Percentiles rank a stretch among this genome's conserved stretches.
Conservation (phyloP, 1,140 invertebrate genomes). For the Bombus soroeensis region DNA sequence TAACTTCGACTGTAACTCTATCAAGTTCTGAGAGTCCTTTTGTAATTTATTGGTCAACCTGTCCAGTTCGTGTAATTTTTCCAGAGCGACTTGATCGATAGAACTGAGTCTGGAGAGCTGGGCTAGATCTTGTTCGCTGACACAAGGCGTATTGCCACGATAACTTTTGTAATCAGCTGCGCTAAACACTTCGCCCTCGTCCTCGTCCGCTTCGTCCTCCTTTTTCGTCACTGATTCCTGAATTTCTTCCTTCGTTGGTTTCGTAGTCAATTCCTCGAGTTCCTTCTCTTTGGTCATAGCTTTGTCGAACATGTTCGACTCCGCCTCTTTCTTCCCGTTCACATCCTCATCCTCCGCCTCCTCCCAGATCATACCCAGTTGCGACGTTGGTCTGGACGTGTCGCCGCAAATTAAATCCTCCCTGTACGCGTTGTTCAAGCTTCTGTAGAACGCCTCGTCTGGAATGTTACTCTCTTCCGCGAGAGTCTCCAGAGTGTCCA, state of each 20-base stretch:
- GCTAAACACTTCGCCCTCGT: slow-evolving; percentile 88
- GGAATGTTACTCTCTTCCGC: slow-evolving; percentile 85
- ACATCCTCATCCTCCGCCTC: slow-evolving; percentile 83
- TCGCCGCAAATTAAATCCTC: slow-evolving; percentile 89
- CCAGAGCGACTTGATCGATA: slow-evolving; percentile 89
- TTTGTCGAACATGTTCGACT: slow-evolving; percentile 70
- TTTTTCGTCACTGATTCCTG: slow-evolving; percentile 80
- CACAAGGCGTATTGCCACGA: slow-evolving; percentile 87
- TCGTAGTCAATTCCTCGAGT: slow-evolving; percentile 67
- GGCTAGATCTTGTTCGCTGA: slow-evolving; percentile 90
- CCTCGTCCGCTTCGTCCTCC: slow-evolving; percentile 78
- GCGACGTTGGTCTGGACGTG: slow-evolving; percentile 85
- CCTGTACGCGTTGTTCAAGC: slow-evolving; percentile 93
- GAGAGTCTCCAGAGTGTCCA: slow-evolving; percentile 81
- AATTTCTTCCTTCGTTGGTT: slow-evolving; percentile 78
- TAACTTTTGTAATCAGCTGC: slow-evolving; percentile 91
- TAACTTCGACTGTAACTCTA: slow-evolving; percentile 88
- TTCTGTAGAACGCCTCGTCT: slow-evolving; percentile 94
- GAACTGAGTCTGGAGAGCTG: slow-evolving; percentile 89
- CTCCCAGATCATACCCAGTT: slow-evolving; percentile 93
- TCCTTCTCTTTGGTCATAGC: slow-evolving; percentile 72
- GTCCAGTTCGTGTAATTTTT: slow-evolving; percentile 91
- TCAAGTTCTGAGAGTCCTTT: slow-evolving; percentile 90
- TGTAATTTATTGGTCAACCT: slow-evolving; percentile 89
- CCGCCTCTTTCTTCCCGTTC: slow-evolving; percentile 78